phyloP scores from a whole-genome alignment of 2,888 invertebrate genomes.

The Tachystola acroxantha region DNA sequence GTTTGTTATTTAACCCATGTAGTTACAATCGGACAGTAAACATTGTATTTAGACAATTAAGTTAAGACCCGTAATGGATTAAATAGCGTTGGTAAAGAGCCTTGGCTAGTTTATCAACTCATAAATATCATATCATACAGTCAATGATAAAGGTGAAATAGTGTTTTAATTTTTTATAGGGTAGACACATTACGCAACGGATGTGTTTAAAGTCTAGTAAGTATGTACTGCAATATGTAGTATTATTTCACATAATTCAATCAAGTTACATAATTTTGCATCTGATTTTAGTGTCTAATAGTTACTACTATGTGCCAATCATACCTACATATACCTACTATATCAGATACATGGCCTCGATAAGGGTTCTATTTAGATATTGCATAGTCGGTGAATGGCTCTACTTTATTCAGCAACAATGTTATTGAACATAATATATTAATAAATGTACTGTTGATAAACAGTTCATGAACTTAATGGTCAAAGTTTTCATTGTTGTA shows the following conservation, averaged over 20 bases:
- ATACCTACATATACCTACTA: too few species aligned
- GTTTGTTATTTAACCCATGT: constrained; percentile 1
- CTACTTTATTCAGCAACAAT: too few species aligned
- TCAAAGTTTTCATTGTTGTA: too few species aligned
- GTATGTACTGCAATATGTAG: background rate
- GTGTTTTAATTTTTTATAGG: constrained; percentile 1
- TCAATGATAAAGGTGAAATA: constrained; percentile 20
- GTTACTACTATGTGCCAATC: too few species aligned
- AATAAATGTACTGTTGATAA: too few species aligned
- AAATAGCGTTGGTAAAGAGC: constrained; percentile 7
- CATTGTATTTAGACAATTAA: background rate
- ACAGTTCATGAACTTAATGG: too few species aligned
- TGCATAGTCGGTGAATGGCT: too few species aligned
- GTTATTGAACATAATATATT: too few species aligned
- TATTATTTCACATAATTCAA: background rate
- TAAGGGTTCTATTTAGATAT: too few species aligned
- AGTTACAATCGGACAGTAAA: background rate
- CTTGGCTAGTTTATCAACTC: constrained; percentile 25
- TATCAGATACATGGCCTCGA: too few species aligned
- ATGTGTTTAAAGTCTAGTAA: background rate
- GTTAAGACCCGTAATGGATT: background rate
- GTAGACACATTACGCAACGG: background rate
- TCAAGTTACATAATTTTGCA: background rate
- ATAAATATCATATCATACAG: constrained; percentile 22
- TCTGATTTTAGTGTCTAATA: background rate